Evolutionary conservation across 2,113 vertebrate genomes (phyloP), one percentile per base, ranked within the genome.

Genomic region (Chloroceryle aenea): DNA sequence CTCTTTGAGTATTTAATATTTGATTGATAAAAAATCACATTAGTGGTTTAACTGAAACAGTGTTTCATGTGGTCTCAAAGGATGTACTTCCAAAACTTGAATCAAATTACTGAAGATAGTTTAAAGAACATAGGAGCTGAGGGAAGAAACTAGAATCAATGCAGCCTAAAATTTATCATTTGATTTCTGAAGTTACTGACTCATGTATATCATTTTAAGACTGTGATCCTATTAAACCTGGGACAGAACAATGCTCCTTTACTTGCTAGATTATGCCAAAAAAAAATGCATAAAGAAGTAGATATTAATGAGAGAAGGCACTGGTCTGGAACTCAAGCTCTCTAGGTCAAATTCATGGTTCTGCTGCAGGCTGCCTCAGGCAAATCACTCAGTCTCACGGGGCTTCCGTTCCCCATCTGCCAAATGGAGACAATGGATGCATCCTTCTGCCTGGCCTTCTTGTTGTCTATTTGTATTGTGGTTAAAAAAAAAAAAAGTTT

Each of bases 71-170:
- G 25, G 21, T 86, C 90, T 90, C 95, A 80, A 52, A 88, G 55
- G 93, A 81, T 26, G 90, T 93, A 17, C 71, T 88, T 90, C 63
- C 56, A 91, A 85, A 75, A 64, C 67, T 76, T 83, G 67, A 95
- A 88, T 94, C 75, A 77, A 78, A 96, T 95, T 95, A 90, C 52
- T 88, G 34, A 43, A 64, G 75, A 52, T 72, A 14, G 11, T 89
- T 94, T 95, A 88, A 95, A 94, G 85, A 75, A 90, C 47, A 14
- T n/a, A 50, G 52, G 58, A 88, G 64, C 87, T 84, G 47, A 81
- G 48, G 40, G 76, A 86, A 95, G 88, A 88, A 93, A 26, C 52
- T 90, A n/a, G 95, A 94, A 96, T 97, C 96, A 93, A 95, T 96
- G 68, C 30, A 75, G 55, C 14, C 56, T 86, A 86, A 92, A 93